Evolutionary conservation across 2,113 vertebrate genomes (phyloP).

Genomic region (Anoplopoma fimbria): DNA sequence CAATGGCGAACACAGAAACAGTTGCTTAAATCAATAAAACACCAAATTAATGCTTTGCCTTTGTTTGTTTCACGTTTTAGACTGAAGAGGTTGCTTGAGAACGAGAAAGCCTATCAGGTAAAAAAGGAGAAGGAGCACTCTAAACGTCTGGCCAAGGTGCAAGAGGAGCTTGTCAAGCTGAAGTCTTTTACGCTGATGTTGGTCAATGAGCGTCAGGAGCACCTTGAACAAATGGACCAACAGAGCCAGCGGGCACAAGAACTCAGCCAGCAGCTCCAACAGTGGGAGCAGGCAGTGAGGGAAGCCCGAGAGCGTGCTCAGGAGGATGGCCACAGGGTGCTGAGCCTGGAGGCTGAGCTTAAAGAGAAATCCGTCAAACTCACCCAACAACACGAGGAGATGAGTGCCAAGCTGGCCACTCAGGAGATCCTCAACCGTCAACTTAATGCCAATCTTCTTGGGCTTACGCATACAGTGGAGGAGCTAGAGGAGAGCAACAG

Average conservation of each 20-base stretch:
- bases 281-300: slow-evolving; percentile 90
- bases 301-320: slow-evolving; percentile 84
- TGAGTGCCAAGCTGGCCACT: slow-evolving; percentile 88
- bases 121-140: slow-evolving; percentile 94
- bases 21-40: not conserved
- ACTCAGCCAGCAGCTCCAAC: slow-evolving; percentile 90
- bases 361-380: slow-evolving; percentile 89
- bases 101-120: slow-evolving; percentile 94
- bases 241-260: slow-evolving; percentile 93
- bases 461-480: slow-evolving; percentile 89
- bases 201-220: slow-evolving; percentile 97
- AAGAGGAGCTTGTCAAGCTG: slow-evolving; percentile 94
- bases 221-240: slow-evolving; percentile 95
- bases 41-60: slow-evolving; percentile 8
- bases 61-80: slow-evolving; percentile 78
- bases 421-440: slow-evolving; percentile 91
- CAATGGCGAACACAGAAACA: not conserved
- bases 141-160: slow-evolving; percentile 89
- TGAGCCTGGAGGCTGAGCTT: slow-evolving; percentile 91
- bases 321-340: slow-evolving; percentile 90
- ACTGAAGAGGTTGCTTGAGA: slow-evolving; percentile 95
- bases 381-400: slow-evolving; percentile 94
- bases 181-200: slow-evolving; percentile 98
- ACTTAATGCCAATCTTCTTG: slow-evolving; percentile 88
- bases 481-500: slow-evolving; percentile 92